Evolutionary conservation across 2,797 vertebrate species (phyloP).

Genomic region (Chloroceryle amazona): DNA sequence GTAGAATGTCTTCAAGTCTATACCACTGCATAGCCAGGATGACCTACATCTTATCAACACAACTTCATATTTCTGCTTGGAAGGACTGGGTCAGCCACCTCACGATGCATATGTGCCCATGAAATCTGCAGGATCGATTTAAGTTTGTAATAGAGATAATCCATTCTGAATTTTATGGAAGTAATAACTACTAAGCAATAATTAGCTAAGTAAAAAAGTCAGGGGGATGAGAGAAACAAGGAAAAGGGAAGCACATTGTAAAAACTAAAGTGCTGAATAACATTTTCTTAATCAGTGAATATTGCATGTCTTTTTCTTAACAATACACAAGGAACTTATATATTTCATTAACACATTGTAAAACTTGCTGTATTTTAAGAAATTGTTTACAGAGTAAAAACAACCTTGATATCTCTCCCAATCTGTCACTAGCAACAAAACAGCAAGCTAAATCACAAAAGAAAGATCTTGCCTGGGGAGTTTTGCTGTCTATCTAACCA

Average conservation of each 20-base stretch:
- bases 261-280: background rate
- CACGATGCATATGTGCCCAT: background rate
- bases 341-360: background rate
- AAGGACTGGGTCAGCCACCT: background rate
- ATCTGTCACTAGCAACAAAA: background rate
- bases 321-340: background rate
- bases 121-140: background rate
- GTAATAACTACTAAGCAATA: background rate
- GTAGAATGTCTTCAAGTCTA: background rate
- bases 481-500: background rate
- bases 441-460: background rate
- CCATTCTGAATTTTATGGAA: background rate
- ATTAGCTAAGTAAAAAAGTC: background rate
- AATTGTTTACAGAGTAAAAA: slow-evolving; percentile 12
- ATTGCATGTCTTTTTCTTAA: background rate
- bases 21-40: background rate
- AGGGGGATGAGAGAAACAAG: background rate
- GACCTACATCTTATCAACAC: background rate
- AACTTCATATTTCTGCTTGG: rapidly evolving
- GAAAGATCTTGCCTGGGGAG: background rate
- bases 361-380: background rate
- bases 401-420: background rate
- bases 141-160: background rate
- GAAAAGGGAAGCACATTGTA: background rate
- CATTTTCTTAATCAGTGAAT: background rate